These are phyloP conservation scores for Sisyra nigra DNA, from an alignment of 2,888 invertebrate genomes.

Conservation along the genomic window DNA sequence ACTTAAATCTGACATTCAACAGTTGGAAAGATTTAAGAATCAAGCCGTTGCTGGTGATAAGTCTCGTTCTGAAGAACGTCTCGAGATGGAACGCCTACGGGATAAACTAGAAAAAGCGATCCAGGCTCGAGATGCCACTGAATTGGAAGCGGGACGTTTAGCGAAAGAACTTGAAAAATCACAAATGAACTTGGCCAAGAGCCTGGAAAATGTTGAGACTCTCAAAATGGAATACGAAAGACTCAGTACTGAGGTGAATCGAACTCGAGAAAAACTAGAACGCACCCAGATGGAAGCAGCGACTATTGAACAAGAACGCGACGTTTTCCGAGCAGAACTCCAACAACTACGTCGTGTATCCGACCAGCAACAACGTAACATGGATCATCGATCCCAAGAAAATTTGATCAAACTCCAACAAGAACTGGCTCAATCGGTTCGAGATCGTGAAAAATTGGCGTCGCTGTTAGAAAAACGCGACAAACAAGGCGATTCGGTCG, in stretches of 20 bases:
- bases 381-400: slow-evolving; percentile 54
- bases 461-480: slow-evolving; percentile 63
- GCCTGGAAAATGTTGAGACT: slow-evolving; percentile 67
- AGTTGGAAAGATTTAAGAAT: slow-evolving; percentile 42
- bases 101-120: slow-evolving; percentile 78
- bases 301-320: slow-evolving; percentile 56
- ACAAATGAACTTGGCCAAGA: slow-evolving; percentile 66
- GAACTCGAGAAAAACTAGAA: slow-evolving; percentile 68
- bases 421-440: slow-evolving; percentile 50
- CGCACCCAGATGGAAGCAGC: slow-evolving; percentile 52
- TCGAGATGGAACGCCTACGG: slow-evolving; percentile 69
- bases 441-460: slow-evolving; percentile 64
- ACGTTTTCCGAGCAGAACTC: slow-evolving; percentile 50
- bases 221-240: slow-evolving; percentile 74
- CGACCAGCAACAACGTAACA: slow-evolving; percentile 41
- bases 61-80: slow-evolving; percentile 47
- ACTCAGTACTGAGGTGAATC: slow-evolving; percentile 63
- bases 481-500: slow-evolving; percentile 62
- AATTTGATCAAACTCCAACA: slow-evolving; percentile 56
- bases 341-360: slow-evolving; percentile 45
- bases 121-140: slow-evolving; percentile 65
- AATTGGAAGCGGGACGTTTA: slow-evolving; percentile 68
- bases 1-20: slow-evolving; percentile 49
- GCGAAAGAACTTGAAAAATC: slow-evolving; percentile 78
- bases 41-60: slow-evolving; percentile 44